Conservation (phyloP, 1,140 invertebrate species). For the Danaus melanippus region DNA sequence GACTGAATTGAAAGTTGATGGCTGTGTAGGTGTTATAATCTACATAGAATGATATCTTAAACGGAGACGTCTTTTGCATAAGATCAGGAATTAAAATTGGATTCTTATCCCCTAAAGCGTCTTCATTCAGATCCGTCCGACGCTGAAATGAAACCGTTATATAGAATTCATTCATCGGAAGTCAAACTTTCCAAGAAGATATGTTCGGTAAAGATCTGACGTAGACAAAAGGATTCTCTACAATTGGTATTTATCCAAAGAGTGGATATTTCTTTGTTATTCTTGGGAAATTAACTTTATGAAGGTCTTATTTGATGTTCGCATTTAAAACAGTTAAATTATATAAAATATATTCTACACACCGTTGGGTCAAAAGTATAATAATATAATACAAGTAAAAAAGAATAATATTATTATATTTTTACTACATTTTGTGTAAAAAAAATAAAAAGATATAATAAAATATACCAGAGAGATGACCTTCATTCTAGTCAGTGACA, state of each 20-base stretch:
- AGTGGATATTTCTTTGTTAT: no score
- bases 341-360: no score
- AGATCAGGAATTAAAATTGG: constrained; percentile 38
- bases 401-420: no score
- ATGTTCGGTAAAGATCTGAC: not conserved
- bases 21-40: constrained; percentile 39
- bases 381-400: no score
- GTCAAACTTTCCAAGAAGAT: constrained; percentile 1
- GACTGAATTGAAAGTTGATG: constrained; percentile 29
- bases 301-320: no score
- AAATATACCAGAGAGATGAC: no score
- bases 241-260: not conserved
- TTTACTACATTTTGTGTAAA: no score
- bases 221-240: constrained; percentile 5
- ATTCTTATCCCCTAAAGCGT: constrained; percentile 43
- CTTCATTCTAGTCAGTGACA: no score
- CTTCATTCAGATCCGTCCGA: constrained; percentile 26
- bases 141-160: constrained; percentile 13
- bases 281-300: no score
- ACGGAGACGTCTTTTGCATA: constrained; percentile 43
- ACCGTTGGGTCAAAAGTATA: no score
- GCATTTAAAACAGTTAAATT: no score
- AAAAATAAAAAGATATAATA: no score
- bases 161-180: constrained; percentile 6
- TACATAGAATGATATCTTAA: constrained; percentile 40